phyloP scores from a whole-genome alignment of 2,888 invertebrate species.

The Polyommatus icarus region DNA sequence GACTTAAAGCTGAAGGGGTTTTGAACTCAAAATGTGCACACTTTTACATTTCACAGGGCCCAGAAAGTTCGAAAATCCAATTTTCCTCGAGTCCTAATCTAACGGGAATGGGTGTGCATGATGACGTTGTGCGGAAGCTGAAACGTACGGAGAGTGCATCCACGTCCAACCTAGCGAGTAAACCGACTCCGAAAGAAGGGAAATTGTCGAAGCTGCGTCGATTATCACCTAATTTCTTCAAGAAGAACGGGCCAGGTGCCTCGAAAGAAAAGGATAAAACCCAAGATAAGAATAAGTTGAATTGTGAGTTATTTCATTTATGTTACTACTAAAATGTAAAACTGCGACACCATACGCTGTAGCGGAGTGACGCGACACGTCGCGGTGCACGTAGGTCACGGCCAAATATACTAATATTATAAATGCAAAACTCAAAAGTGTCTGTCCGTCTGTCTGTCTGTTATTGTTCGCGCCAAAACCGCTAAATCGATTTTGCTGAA shows the following conservation, averaged over 20 bases:
- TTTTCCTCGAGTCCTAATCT: constrained; percentile 71
- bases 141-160: constrained; percentile 62
- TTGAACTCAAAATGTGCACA: too few relatives aligned
- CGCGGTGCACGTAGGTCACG: too few relatives aligned
- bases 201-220: constrained; percentile 56
- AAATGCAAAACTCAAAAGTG: too few relatives aligned
- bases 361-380: too few relatives aligned
- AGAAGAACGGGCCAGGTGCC: constrained; percentile 48
- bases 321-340: too few relatives aligned
- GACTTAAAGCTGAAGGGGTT: too few relatives aligned
- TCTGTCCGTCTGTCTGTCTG: too few relatives aligned
- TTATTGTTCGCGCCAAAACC: too few relatives aligned
- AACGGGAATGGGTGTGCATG: constrained; percentile 50
- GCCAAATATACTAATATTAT: too few relatives aligned
- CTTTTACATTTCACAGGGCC: constrained; percentile 49
- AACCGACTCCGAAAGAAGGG: constrained; percentile 48
- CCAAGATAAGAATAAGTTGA: constrained; percentile 51
- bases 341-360: too few relatives aligned
- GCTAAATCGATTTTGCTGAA: too few relatives aligned
- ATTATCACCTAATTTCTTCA: constrained; percentile 64
- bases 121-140: constrained; percentile 53
- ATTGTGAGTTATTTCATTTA: constrained; percentile 51
- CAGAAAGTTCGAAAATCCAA: constrained; percentile 59
- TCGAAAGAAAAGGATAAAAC: constrained; percentile 50
- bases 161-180: constrained; percentile 55